Evolutionary conservation across 2,888 invertebrate species (phyloP).

Genomic region (Druceiella hillmani): DNA sequence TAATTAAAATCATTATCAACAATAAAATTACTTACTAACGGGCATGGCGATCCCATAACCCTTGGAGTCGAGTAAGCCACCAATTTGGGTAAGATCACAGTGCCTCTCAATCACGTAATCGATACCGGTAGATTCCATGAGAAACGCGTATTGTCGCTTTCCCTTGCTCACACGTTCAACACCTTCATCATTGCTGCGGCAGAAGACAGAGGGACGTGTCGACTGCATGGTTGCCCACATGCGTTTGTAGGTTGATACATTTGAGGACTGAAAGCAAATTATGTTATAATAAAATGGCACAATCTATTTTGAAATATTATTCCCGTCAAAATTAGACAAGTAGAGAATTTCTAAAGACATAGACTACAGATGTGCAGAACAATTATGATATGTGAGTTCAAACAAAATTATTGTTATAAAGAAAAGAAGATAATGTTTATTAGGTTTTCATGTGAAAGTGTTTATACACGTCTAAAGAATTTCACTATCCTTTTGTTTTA

Average conservation of each 20-base stretch:
- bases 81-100: conserved; percentile 80
- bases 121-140: conserved; percentile 94
- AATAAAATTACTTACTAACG: conserved; percentile 58
- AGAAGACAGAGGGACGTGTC: conserved; percentile 77
- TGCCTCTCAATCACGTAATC: conserved; percentile 86
- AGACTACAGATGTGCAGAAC: too few relatives aligned
- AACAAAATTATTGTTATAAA: too few relatives aligned
- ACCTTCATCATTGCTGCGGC: conserved; percentile 78
- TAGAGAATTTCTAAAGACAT: too few relatives aligned
- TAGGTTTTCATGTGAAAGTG: too few relatives aligned
- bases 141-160: conserved; percentile 81
- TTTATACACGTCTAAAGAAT: too few relatives aligned
- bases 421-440: too few relatives aligned
- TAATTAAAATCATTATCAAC: not conserved
- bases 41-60: conserved; percentile 93
- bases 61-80: conserved; percentile 74
- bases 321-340: too few relatives aligned
- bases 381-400: too few relatives aligned
- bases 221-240: conserved; percentile 94
- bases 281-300: too few relatives aligned
- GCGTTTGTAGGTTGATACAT: conserved; percentile 80
- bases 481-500: too few relatives aligned
- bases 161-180: conserved; percentile 76
- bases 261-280: conserved; percentile 62
- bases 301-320: too few relatives aligned